phyloP scores from a whole-genome alignment of 2,888 invertebrate species.

The Pseudanteris insignis region DNA sequence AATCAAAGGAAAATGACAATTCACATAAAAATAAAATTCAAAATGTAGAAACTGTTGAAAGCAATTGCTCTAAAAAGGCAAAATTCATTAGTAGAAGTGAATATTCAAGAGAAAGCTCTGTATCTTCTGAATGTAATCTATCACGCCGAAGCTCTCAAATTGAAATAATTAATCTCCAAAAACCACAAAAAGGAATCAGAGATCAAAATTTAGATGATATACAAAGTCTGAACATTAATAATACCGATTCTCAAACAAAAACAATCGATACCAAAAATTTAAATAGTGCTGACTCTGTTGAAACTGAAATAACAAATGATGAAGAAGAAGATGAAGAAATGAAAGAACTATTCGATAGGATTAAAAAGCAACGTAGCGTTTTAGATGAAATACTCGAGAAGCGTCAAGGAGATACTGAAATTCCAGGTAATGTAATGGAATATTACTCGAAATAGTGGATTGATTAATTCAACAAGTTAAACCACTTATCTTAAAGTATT shows the following conservation, averaged over 20 bases:
- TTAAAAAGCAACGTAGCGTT: constrained; percentile 76
- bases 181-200: constrained; percentile 42
- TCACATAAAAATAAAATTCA: constrained; percentile 25
- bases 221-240: no score
- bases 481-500: no score
- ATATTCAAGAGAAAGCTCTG: constrained; percentile 40
- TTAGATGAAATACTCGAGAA: constrained; percentile 75
- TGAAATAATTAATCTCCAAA: constrained; percentile 40
- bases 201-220: constrained; percentile 44
- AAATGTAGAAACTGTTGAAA: constrained; percentile 12
- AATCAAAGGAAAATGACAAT: constrained; percentile 19
- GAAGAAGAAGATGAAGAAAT: constrained; percentile 71
- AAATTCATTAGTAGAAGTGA: constrained; percentile 33
- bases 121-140: constrained; percentile 20
- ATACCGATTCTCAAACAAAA: no score
- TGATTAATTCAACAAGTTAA: no score
- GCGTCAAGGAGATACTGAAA: constrained; percentile 66
- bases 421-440: constrained; percentile 55
- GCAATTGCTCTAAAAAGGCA: constrained; percentile 23
- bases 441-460: no score
- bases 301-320: constrained; percentile 61
- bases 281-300: constrained; percentile 48
- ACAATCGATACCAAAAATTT: no score
- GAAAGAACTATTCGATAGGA: constrained; percentile 73
- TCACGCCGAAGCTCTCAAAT: constrained; percentile 40